A percentile compares a stretch with the other conserved stretches of the same genome.
These are phyloP conservation scores for Protula sp. DNA, from an alignment of 2,888 invertebrate genomes.

Conservation along the genomic window DNA sequence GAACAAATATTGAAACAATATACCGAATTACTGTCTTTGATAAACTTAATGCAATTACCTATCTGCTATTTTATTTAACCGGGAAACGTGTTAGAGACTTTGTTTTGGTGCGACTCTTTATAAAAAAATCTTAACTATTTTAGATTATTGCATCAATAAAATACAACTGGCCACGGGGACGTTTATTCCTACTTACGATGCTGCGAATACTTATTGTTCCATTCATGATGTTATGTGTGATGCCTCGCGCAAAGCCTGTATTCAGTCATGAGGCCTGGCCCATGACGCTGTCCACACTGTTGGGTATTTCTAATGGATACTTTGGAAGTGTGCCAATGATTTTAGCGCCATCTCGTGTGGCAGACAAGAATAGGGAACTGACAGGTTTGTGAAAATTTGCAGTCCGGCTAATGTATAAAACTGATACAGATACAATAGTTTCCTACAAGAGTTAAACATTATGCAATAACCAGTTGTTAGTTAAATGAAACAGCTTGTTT, in stretches of 20 bases:
- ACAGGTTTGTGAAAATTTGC: constrained; percentile 62
- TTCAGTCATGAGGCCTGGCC: constrained; percentile 64
- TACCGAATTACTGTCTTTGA: no score
- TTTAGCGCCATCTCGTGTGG: constrained; percentile 78
- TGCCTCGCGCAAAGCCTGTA: constrained; percentile 70
- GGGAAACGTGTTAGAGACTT: no score
- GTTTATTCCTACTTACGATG: constrained; percentile 70
- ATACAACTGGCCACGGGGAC: constrained; percentile 76
- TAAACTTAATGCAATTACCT: no score
- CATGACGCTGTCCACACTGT: constrained; percentile 63
- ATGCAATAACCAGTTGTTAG: not conserved
- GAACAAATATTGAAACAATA: no score
- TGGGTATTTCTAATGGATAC: constrained; percentile 81
- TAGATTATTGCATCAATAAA: constrained; percentile 74
- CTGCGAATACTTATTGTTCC: constrained; percentile 73
- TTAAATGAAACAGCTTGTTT: not conserved
- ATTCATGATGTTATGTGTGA: constrained; percentile 73
- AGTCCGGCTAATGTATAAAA: not conserved
- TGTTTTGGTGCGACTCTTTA: no score
- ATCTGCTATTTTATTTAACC: no score
- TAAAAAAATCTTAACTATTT: constrained; percentile 1
- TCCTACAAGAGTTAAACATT: no score
- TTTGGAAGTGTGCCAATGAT: constrained; percentile 91
- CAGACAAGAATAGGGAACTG: constrained; percentile 78
- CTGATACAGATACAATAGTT: not conserved